phyloP scores from a whole-genome alignment of 2,888 invertebrate genomes.

The Stenurella melanura region DNA sequence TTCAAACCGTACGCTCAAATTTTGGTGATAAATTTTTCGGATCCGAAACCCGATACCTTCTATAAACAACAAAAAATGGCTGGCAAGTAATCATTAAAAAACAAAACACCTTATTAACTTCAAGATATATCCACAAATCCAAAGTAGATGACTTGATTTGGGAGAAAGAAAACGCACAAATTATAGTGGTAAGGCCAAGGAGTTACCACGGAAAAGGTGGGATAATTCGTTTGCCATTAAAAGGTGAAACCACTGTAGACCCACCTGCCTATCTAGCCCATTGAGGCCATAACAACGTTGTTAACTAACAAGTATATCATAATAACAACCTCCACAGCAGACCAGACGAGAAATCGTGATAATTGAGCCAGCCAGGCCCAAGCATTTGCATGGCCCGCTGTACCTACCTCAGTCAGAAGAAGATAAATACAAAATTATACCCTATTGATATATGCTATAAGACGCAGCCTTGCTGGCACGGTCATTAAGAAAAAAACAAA shows the following conservation, averaged over 20 bases:
- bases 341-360: conserved; percentile 45
- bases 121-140: conserved; percentile 65
- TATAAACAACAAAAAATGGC: conserved; percentile 49
- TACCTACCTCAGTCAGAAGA: conserved; percentile 68
- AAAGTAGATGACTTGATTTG: conserved; percentile 67
- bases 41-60: conserved; percentile 19
- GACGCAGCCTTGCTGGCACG: conserved; percentile 58
- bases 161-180: conserved; percentile 58
- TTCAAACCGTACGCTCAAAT: background rate
- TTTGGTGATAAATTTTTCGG: conserved; percentile 17
- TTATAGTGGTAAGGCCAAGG: conserved; percentile 53
- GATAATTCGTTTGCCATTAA: conserved; percentile 48
- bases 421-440: conserved; percentile 70
- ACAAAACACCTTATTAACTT: conserved; percentile 67
- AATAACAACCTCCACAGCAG: conserved; percentile 61
- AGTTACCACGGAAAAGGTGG: conserved; percentile 49
- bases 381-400: conserved; percentile 61
- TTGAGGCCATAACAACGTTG: conserved; percentile 65
- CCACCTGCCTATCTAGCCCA: conserved; percentile 55
- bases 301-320: conserved; percentile 69
- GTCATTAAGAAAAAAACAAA: conserved; percentile 60
- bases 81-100: conserved; percentile 61
- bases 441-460: conserved; percentile 65
- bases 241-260: conserved; percentile 46
- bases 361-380: conserved; percentile 16